Percentiles rank a stretch among this genome's conserved stretches.
These are phyloP conservation scores for Sebastiscus tertius DNA, from an alignment of 2,797 vertebrate species.

Conservation along the genomic window DNA sequence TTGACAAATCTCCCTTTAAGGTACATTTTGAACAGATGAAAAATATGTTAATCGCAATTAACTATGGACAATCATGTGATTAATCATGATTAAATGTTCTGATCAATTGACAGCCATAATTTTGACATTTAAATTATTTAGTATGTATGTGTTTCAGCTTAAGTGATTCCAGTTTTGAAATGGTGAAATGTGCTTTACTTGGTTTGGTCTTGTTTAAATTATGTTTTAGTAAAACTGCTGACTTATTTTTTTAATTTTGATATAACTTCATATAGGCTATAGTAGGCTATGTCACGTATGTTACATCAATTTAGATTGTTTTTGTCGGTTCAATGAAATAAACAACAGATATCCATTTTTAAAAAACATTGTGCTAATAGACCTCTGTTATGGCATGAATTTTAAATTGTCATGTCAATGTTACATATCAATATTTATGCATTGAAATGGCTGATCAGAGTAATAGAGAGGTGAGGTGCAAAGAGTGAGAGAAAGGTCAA, in stretches of 20 bases:
- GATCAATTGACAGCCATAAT: too few relatives aligned
- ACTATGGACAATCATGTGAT: too few relatives aligned
- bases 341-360: neutral
- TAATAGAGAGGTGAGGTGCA: neutral
- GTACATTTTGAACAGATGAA: too few relatives aligned
- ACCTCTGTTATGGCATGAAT: neutral
- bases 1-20: too few relatives aligned
- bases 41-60: too few relatives aligned
- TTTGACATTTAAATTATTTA: neutral
- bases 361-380: neutral
- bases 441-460: neutral
- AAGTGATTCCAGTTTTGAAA: neutral
- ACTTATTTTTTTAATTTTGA: too few relatives aligned
- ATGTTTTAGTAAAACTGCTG: neutral
- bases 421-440: neutral
- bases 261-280: too few relatives aligned
- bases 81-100: too few relatives aligned
- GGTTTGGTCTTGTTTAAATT: neutral
- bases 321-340: too few relatives aligned
- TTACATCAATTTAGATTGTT: neutral
- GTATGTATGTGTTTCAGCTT: too few relatives aligned
- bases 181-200: neutral
- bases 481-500: neutral
- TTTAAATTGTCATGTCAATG: too few relatives aligned
- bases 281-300: neutral